These are phyloP conservation scores for Lutjanus argentimaculatus DNA, from an alignment of 2,797 vertebrate genomes.

Conservation along the genomic window DNA sequence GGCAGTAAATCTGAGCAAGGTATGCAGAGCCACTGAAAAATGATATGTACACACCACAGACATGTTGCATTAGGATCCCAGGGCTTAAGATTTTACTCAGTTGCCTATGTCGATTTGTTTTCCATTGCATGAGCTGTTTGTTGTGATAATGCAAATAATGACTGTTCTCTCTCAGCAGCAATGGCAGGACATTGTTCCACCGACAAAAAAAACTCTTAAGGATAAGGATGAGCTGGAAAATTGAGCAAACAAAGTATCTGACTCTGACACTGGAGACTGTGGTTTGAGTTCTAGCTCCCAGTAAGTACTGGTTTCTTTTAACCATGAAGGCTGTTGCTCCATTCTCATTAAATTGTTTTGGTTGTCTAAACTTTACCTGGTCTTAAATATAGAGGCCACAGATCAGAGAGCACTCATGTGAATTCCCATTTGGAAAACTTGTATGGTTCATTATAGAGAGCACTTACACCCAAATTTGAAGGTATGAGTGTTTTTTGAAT, in stretches of 20 bases:
- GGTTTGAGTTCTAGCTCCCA: background rate
- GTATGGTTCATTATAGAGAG: background rate
- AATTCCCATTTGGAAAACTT: background rate
- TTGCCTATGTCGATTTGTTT: background rate
- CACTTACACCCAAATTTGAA: background rate
- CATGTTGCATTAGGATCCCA: background rate
- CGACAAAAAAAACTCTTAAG: background rate
- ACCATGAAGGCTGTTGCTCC: background rate
- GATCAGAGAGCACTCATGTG: background rate
- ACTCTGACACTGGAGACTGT: background rate
- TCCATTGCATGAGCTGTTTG: constrained; percentile 7
- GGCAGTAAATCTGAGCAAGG: constrained; percentile 4
- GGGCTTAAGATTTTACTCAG: background rate
- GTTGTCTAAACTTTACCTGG: background rate
- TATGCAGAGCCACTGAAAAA: background rate
- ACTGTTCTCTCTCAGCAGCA: constrained; percentile 12
- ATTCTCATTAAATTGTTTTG: background rate
- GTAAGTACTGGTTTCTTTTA: background rate
- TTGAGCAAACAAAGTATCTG: background rate
- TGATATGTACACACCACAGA: background rate
- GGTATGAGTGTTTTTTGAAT: background rate
- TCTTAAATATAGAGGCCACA: background rate
- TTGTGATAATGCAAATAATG: constrained; percentile 21
- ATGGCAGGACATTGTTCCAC: constrained; percentile 1
- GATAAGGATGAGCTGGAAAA: background rate